Conservation (phyloP, 2,888 invertebrate species). For the Erebia palarica region DNA sequence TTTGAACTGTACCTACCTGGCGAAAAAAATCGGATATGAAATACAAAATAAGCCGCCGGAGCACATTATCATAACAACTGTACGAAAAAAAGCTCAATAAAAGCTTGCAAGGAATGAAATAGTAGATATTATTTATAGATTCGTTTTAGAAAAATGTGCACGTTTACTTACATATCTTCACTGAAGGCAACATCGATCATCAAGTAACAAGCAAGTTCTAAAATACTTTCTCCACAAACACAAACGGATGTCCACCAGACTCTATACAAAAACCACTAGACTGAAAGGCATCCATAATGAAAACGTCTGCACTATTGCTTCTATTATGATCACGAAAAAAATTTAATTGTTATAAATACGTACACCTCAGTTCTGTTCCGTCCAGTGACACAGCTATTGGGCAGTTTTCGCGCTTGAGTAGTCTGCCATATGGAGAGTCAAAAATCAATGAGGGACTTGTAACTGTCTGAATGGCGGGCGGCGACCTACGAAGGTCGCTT, state of each 20-base stretch:
- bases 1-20: too few species aligned
- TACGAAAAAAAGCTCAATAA: too few species aligned
- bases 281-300: neutral
- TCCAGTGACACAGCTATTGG: constrained; percentile 32
- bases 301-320: neutral
- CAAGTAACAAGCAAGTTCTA: neutral
- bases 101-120: too few species aligned
- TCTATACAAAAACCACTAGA: neutral
- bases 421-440: constrained; percentile 59
- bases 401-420: constrained; percentile 60
- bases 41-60: too few species aligned
- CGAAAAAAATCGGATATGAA: too few species aligned
- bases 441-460: constrained; percentile 72
- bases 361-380: constrained; percentile 30
- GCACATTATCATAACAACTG: too few species aligned
- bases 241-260: neutral
- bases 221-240: neutral
- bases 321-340: neutral
- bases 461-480: constrained; percentile 68
- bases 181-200: neutral
- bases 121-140: neutral
- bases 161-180: too few species aligned
- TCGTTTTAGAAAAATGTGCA: too few species aligned
- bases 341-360: neutral
- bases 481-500: constrained; percentile 76